Percentiles rank a stretch among this genome's conserved stretches.
phyloP scores from a whole-genome alignment of 2,113 vertebrate species.

The Phrynosoma blainvillii region DNA sequence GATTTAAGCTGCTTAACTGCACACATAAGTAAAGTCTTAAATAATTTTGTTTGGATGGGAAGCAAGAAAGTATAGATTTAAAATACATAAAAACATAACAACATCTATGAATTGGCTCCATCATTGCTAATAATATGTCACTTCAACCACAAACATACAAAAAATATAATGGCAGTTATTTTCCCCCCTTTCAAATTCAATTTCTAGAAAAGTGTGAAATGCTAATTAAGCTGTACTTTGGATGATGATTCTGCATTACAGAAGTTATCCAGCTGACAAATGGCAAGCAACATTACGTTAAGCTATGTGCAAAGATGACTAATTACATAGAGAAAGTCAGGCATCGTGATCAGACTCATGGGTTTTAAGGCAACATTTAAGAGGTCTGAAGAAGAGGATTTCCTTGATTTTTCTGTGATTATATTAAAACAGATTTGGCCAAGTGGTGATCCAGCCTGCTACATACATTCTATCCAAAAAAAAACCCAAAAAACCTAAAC shows the following conservation, averaged over 20 bases:
- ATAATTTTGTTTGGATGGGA: not conserved
- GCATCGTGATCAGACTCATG: not conserved
- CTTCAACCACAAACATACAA: not conserved
- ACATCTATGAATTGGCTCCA: not conserved
- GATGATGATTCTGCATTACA: not conserved
- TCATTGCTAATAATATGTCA: not conserved
- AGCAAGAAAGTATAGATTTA: not conserved
- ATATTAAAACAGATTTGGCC: not conserved
- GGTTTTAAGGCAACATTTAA: not conserved
- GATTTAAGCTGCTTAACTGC: not conserved
- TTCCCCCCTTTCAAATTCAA: not conserved
- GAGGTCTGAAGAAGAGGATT: not conserved
- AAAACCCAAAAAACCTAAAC: no score
- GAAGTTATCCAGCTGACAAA: not conserved
- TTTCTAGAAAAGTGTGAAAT: not conserved
- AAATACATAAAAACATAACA: not conserved
- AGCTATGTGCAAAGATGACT: not conserved
- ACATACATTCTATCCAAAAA: not conserved
- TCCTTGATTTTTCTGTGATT: not conserved
- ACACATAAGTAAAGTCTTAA: not conserved
- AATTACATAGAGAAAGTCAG: not conserved
- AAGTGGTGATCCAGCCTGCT: not conserved
- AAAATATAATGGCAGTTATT: not conserved
- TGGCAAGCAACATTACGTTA: not conserved
- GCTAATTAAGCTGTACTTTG: not conserved